A percentile compares a stretch with the other conserved stretches of the same genome.
phyloP scores from a whole-genome alignment of 2,888 invertebrate species.

The Netelia inedita region DNA sequence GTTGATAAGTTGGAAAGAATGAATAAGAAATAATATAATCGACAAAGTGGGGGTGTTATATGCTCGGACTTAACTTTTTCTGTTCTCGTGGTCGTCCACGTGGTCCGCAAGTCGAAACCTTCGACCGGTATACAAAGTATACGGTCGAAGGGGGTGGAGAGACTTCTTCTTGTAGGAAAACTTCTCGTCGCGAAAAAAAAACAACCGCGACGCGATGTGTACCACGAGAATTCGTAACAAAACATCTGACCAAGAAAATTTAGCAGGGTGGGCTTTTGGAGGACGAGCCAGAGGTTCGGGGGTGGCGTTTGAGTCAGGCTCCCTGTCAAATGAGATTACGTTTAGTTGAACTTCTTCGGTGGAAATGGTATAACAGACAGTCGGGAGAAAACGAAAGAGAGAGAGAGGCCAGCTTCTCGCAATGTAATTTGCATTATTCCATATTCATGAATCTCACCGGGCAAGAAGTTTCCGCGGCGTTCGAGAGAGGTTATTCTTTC shows the following conservation, averaged over 20 bases:
- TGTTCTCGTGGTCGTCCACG: no score
- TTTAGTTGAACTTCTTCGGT: conserved; percentile 72
- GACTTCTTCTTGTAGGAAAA: conserved; percentile 9
- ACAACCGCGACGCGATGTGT: background rate
- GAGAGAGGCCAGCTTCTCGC: conserved; percentile 28
- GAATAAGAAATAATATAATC: no score
- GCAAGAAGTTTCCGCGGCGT: conserved; percentile 70
- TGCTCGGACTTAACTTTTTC: no score
- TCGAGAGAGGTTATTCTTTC: conserved; percentile 70
- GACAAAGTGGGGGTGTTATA: no score
- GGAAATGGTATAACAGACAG: conserved; percentile 64
- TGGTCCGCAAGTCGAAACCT: no score
- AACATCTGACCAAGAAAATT: conserved; percentile 72
- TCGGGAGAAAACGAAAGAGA: conserved; percentile 27
- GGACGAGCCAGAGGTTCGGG: background rate
- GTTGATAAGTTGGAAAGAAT: no score
- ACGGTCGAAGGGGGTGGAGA: no score
- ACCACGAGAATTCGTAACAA: conserved; percentile 62
- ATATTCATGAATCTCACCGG: conserved; percentile 73
- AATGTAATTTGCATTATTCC: conserved; percentile 72
- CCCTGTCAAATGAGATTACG: conserved; percentile 74
- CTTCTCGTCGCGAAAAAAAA: conserved; percentile 22
- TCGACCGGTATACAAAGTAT: no score
- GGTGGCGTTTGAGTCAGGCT: conserved; percentile 57
- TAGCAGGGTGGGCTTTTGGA: conserved; percentile 12